Evolutionary conservation across 1,140 invertebrate species (phyloP), one percentile per base, ranked within the genome.

Genomic region (Pseudomyrmex sp.): DNA sequence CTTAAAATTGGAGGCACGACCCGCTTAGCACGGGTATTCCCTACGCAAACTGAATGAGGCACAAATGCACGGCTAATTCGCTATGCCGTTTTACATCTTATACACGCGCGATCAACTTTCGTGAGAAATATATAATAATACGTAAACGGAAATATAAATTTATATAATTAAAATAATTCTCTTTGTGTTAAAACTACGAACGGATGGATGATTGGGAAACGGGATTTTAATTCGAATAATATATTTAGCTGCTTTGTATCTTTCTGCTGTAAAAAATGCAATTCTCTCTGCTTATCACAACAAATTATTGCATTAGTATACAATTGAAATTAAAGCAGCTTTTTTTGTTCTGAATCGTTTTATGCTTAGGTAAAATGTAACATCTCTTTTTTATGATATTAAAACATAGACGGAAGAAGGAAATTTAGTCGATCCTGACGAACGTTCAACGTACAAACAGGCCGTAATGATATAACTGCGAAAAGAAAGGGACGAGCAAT

Each of bases 1-100:
- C 86, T 85, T 88, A 85, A 88, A 88, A 88, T 83, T 89, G 74
- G 84, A 88, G 70, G 83, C 83, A 88, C 76, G 86, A 68, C 76
- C 82, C 76, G 48, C 66, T 80, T 80, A 80, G 76, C 76, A 80
- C 66, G 44, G 12, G 66, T 80, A 80, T 80, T 72, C 76, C 52
- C 52, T 59, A 70, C 66, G 66, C 76, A 80, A 80, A 80, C 66
- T 44, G 66, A 80, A 80, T 80, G 66, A 72, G 76, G 54, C 54
- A 61, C 76, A 72, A 80, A 80, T 80, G 66, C 76, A 80, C 76
- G 66, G 54, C 76, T 80, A 80, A 80, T 80, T 80, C 76, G 65
- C 66, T 72, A 80, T 80, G 76, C 76, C 59, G 76, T 80, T 80
- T 80, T 80, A 80, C 76, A 80, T 80, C 20, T 58, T 69, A 58